phyloP scores from a whole-genome alignment of 2,113 vertebrate genomes.

The Petromus typicus region DNA sequence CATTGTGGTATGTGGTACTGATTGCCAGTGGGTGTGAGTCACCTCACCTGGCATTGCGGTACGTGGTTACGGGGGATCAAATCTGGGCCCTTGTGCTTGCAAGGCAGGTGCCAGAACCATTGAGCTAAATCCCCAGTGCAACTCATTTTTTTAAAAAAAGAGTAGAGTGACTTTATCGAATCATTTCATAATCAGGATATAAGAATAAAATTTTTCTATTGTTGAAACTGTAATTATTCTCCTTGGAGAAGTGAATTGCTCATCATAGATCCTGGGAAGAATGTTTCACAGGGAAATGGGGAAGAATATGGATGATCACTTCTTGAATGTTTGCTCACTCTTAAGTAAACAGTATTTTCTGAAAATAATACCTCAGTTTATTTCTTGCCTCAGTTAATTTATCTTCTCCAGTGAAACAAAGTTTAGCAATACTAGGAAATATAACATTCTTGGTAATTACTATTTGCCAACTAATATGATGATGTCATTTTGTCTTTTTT shows the following conservation, averaged over 20 bases:
- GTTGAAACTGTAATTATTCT: constrained; percentile 4
- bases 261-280: neutral
- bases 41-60: no score
- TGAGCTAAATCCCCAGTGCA: no score
- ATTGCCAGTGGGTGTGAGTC: no score
- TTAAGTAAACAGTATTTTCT: neutral
- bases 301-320: neutral
- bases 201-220: neutral
- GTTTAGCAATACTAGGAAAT: neutral
- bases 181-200: neutral
- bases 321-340: neutral
- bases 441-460: neutral
- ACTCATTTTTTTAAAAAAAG: neutral
- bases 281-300: constrained; percentile 7
- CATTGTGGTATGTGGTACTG: no score
- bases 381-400: constrained; percentile 24
- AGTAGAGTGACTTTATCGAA: neutral
- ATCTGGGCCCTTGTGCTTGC: no score
- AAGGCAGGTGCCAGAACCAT: no score
- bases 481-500: neutral
- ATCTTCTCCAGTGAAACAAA: neutral
- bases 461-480: neutral
- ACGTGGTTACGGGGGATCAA: no score
- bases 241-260: neutral
- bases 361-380: constrained; percentile 15